phyloP scores from a whole-genome alignment of 2,888 invertebrate genomes.

The Tricholauxania praeusta region DNA sequence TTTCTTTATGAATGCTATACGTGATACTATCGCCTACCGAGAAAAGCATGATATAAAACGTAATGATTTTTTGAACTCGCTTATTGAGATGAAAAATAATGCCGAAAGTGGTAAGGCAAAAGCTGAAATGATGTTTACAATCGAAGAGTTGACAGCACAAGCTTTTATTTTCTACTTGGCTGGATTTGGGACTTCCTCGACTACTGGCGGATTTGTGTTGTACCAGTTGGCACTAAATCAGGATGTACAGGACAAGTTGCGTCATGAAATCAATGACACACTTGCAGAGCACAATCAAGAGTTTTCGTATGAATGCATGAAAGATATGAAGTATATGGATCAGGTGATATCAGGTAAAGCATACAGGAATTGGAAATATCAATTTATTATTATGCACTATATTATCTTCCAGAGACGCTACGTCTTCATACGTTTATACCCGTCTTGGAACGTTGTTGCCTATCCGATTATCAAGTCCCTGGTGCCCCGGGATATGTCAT shows the following conservation, averaged over 20 bases:
- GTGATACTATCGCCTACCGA: constrained; percentile 60
- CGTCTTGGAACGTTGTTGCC: constrained; percentile 69
- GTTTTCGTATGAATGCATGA: too few species aligned
- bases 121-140: constrained; percentile 46
- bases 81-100: constrained; percentile 64
- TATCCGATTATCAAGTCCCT: constrained; percentile 70
- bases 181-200: constrained; percentile 71
- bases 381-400: constrained; percentile 51
- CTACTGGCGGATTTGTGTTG: constrained; percentile 66
- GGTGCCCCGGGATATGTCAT: constrained; percentile 69
- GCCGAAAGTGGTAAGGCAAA: constrained; percentile 46
- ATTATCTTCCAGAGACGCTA: constrained; percentile 51
- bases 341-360: constrained; percentile 56
- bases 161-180: constrained; percentile 71
- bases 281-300: too few species aligned
- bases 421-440: constrained; percentile 71
- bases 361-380: too few species aligned
- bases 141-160: constrained; percentile 70
- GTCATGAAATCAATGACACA: too few species aligned
- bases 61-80: constrained; percentile 68
- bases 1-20: constrained; percentile 63
- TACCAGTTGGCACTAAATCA: too few species aligned
- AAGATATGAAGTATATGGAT: constrained; percentile 52
- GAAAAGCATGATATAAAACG: constrained; percentile 59
- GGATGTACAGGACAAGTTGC: too few species aligned